Percentiles rank a stretch among this genome's conserved stretches.
Evolutionary conservation across 92 coral and sea anemone species (phyloP).

Genomic region (Umimayanthus chanpuru): DNA sequence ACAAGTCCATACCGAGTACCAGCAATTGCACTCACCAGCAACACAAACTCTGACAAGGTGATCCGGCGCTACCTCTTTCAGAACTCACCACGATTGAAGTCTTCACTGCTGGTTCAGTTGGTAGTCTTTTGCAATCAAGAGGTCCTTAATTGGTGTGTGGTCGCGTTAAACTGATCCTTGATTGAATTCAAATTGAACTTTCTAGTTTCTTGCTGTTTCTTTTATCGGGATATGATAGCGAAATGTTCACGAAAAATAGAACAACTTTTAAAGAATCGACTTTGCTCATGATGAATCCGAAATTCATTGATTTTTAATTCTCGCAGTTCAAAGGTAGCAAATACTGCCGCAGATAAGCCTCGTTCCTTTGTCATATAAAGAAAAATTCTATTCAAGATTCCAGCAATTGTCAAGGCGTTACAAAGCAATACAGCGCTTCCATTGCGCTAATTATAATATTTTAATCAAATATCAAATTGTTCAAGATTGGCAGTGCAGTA

Average conservation of each 20-base stretch:
- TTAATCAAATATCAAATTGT: background rate
- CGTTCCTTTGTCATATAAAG: background rate
- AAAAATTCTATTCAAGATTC: background rate
- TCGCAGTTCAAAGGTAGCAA: background rate
- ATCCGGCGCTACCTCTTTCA: background rate
- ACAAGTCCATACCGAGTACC: constrained; percentile 1
- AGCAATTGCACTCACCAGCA: background rate
- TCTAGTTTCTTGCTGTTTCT: background rate
- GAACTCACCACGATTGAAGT: background rate
- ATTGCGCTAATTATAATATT: too few relatives aligned
- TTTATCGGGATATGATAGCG: background rate
- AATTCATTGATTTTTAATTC: background rate
- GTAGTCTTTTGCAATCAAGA: background rate
- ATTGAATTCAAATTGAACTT: background rate
- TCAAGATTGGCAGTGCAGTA: background rate
- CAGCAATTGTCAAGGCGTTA: background rate
- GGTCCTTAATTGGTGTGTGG: background rate
- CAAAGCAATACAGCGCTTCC: background rate
- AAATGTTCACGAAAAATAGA: background rate
- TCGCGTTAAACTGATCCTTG: background rate
- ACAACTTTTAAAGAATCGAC: background rate
- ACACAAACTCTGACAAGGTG: background rate
- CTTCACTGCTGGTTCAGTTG: background rate
- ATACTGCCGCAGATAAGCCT: background rate
- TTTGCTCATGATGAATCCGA: background rate